Evolutionary conservation across 2,888 invertebrate species (phyloP).

Genomic region (Cephus rjabovi): DNA sequence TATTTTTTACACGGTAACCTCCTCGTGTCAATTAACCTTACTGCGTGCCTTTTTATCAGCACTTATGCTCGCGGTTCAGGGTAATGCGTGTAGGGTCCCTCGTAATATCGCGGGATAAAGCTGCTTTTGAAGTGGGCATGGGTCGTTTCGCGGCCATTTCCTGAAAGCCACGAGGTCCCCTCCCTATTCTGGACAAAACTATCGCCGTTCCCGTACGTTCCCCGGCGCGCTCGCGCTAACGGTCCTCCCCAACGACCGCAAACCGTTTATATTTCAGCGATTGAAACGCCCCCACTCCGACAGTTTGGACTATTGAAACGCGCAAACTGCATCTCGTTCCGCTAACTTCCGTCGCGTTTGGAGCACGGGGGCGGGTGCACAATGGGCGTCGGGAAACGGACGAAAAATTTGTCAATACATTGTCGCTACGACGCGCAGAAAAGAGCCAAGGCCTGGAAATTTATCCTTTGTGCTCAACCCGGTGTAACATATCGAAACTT

Average conservation of each 20-base stretch:
- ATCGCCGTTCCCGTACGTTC: background rate
- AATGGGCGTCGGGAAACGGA: background rate
- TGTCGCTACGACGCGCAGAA: constrained; percentile 5
- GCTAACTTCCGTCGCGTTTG: constrained; percentile 9
- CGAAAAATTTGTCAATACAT: constrained; percentile 5
- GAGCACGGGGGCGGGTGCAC: background rate
- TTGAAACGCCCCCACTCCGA: constrained; percentile 10
- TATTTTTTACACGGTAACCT: too few relatives aligned
- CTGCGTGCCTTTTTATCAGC: background rate
- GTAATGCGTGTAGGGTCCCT: constrained; percentile 1
- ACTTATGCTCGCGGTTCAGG: background rate
- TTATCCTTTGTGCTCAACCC: too few relatives aligned
- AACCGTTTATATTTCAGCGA: constrained; percentile 8
- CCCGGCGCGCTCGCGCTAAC: constrained; percentile 1
- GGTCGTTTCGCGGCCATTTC: constrained; percentile 12
- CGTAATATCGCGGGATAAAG: constrained; percentile 7
- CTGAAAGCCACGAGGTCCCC: constrained; percentile 4
- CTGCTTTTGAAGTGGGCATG: constrained; percentile 4
- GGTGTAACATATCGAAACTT: too few relatives aligned
- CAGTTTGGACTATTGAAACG: constrained; percentile 13
- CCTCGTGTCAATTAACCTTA: background rate
- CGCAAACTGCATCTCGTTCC: constrained; percentile 13
- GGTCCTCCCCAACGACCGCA: constrained; percentile 7
- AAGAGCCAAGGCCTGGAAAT: constrained; percentile 22
- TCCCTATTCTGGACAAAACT: constrained; percentile 5